Evolutionary conservation across 2,797 vertebrate genomes (phyloP).

Genomic region (Podargus strigoides): DNA sequence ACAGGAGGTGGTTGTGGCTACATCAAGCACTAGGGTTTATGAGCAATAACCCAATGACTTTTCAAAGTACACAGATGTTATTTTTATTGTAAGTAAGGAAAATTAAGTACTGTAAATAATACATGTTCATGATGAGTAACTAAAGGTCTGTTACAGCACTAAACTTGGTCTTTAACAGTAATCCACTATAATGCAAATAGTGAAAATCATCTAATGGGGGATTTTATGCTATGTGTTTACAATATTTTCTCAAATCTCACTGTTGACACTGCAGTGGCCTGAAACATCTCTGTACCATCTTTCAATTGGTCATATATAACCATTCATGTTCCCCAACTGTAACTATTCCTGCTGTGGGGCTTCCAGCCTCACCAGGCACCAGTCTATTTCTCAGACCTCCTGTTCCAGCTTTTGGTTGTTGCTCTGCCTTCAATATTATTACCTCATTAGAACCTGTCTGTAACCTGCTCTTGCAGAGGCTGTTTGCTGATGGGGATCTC

Average conservation of each 20-base stretch:
- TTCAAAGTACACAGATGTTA: background rate
- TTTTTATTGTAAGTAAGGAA: background rate
- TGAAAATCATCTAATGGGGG: background rate
- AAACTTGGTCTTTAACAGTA: background rate
- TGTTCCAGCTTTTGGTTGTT: background rate
- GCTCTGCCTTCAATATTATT: background rate
- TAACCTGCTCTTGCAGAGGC: background rate
- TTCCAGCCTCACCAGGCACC: background rate
- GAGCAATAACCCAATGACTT: background rate
- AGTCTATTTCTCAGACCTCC: background rate
- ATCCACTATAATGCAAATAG: background rate
- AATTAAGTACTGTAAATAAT: background rate
- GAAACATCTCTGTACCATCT: background rate
- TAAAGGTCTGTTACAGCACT: background rate
- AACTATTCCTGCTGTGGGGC: background rate
- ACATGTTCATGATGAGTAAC: background rate
- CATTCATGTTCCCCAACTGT: rapidly evolving
- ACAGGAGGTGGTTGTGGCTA: background rate
- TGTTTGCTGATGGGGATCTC: background rate
- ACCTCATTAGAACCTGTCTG: background rate
- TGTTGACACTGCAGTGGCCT: background rate
- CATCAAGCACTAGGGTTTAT: background rate
- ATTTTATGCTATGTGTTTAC: background rate
- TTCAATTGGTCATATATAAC: background rate
- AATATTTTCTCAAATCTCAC: background rate